Base-by-base conservation (phyloP, 1,140 invertebrate species). In the Elymnias hypermnestra region DNA sequence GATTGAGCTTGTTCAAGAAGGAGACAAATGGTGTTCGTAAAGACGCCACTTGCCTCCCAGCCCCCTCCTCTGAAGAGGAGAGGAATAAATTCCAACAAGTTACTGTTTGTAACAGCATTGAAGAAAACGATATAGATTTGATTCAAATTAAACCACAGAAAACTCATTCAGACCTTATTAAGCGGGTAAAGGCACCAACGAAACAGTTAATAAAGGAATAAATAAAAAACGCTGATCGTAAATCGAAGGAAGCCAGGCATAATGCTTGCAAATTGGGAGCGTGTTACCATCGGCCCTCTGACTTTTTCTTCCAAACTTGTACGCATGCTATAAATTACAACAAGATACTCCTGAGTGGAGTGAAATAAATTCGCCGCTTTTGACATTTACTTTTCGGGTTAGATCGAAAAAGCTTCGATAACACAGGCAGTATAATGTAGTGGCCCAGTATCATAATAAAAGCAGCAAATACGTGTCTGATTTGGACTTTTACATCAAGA, bases 261-360 rank as follows among this genome's bases (percentile, higher is more conserved):
- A 68, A 68, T 72, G 57, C 53, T 68, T 64, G 63, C 64, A 74
- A 77, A 74, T 77, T 74, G 57, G 53, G 57, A 53, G 49, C 53
- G 31, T 37, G 53, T 53, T 52, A 49, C 42, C 13, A 15, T 25
- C 35, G 42, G 19, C 36, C 51, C 50, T 29, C 13, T 31, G 49
- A 43, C 58, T 61, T 70, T 69, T 67, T 66, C 53, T 25, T 47
- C 31, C 48, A 37, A 63, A 74, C 56, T 66, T 64, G 56, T 70
- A 59, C 55, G 52, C 15, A 57, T 57, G 43, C 63, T 44, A 74
- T 72, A 77, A 69, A 71, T 74, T 65, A 72, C 62, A 66, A 66
- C 57, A 53, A 72, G 56, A 58, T 61, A 62, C 60, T 62, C 42
- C 38, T 48, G 43, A 45, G 17, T 35, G 31, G 39, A 48, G 18